Evolutionary conservation across 1,140 invertebrate genomes (phyloP), one percentile per base, ranked within the genome.

Genomic region (Rhagoletis zephyria): DNA sequence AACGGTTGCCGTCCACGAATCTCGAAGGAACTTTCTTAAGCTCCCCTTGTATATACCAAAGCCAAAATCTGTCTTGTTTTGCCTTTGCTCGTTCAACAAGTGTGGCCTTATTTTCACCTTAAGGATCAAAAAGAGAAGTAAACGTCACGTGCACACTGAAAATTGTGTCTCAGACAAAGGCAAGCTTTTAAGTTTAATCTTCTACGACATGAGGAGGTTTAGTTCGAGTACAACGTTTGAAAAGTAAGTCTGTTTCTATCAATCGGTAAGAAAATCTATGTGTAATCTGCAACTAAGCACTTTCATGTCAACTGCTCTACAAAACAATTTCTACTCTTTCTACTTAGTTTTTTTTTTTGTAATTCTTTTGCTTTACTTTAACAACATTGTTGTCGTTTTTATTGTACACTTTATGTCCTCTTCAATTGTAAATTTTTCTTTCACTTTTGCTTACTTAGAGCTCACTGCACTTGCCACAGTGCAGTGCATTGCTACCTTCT

Each of bases 351-450:
- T 74, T 45, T 45, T 74, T 16, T 14, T 48, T 74, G 42, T 74
- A 74, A 0, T 42, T 16, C 67, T 45, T 48, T 74, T 81, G 30
- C 30, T 30, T 30, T 30, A 30, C 30, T 30, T 30, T 30, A 30
- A 30, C 30, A 30, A 30, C 48, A n/a, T 4, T 40, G 1, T 48
- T 42, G 45, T 81, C 56, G 7, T 59, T 81, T 1, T 51, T 81
- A 30, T 81, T 81, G 74, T 16, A 19, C 48, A 56, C 74, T 81
- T 81, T 81, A 81, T 81, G 67, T 81, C 48, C 74, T 81, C 74
- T 81, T 81, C 48, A 81, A 81, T 81, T 59, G 74, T 30, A 48
- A 51, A 81, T 56, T 56, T 56, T 81, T 59, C 51, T 51, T 81
- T 81, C 48, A 51, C 48, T 56, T 56, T 56, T 59, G 48, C 19